Conservation (phyloP, 2,797 vertebrate genomes). For the Chaetophractus vellerosus region DNA sequence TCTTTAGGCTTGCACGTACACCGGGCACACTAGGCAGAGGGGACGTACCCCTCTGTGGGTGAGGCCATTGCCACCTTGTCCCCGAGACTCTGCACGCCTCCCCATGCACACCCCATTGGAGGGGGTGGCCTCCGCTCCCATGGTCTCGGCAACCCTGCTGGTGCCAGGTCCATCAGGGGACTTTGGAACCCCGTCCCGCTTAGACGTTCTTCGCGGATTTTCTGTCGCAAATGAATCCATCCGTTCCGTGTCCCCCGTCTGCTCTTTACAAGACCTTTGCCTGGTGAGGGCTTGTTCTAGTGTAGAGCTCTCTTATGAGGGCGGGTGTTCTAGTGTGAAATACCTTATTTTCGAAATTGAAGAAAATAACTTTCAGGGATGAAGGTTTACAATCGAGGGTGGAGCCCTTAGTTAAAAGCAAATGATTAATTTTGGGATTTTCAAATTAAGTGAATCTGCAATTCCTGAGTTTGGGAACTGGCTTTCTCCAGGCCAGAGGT, state of each 20-base stretch:
- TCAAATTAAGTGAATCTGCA: accelerated
- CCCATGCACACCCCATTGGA: too few relatives aligned
- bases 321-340: not conserved
- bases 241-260: accelerated
- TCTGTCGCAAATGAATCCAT: not conserved
- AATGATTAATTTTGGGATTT: not conserved
- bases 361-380: not conserved
- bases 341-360: not conserved
- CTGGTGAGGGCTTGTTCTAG: not conserved
- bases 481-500: not conserved
- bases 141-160: accelerated
- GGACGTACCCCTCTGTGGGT: not conserved
- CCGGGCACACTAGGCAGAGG: accelerated
- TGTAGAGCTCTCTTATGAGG: not conserved
- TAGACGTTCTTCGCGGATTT: accelerated
- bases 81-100: not conserved
- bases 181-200: not conserved
- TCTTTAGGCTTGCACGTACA: not conserved
- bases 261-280: not conserved
- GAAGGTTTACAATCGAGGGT: not conserved
- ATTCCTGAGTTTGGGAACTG: not conserved
- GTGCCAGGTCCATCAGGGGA: accelerated
- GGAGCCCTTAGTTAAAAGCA: not conserved
- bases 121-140: not conserved
- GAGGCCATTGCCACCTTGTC: not conserved